Evolutionary conservation across 92 coral and sea anemone species (phyloP).

Genomic region (Bergia sp.): DNA sequence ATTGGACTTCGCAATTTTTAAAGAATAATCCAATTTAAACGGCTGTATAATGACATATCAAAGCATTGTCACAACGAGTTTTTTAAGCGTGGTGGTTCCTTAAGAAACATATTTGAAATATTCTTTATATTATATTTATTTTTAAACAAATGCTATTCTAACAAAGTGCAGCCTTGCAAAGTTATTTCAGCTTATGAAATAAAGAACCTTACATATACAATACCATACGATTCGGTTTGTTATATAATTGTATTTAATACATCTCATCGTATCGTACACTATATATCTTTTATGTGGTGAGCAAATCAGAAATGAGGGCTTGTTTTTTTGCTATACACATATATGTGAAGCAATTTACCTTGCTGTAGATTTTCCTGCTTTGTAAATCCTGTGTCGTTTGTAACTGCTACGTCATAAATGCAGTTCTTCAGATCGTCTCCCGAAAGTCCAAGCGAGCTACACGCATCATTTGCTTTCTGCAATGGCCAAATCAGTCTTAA

Average conservation of each 20-base stretch:
- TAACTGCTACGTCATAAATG: slow-evolving; percentile 72
- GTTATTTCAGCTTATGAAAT: background rate
- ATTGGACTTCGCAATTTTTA: background rate
- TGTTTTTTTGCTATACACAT: background rate
- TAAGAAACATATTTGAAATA: background rate
- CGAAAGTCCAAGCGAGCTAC: slow-evolving; percentile 57
- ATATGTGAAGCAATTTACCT: slow-evolving; percentile 41
- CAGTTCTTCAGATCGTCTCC: slow-evolving; percentile 60
- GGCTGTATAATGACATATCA: background rate
- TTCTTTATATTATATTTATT: no score
- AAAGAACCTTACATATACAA: no score
- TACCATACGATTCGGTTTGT: no score
- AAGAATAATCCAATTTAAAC: background rate
- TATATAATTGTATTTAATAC: no score
- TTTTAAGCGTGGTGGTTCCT: background rate
- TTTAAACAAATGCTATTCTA: no score
- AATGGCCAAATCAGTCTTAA: background rate
- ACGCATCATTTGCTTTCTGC: slow-evolving; percentile 67
- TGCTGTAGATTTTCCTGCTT: slow-evolving; percentile 62
- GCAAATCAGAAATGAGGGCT: no score
- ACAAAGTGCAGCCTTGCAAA: no score
- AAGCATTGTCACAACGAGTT: background rate
- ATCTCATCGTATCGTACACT: no score
- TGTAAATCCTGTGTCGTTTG: slow-evolving; percentile 70
- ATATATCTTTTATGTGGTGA: background rate